These are phyloP conservation scores for Macrostomum lignano DNA, from an alignment of 1,140 invertebrate genomes.

Conservation along the genomic window DNA sequence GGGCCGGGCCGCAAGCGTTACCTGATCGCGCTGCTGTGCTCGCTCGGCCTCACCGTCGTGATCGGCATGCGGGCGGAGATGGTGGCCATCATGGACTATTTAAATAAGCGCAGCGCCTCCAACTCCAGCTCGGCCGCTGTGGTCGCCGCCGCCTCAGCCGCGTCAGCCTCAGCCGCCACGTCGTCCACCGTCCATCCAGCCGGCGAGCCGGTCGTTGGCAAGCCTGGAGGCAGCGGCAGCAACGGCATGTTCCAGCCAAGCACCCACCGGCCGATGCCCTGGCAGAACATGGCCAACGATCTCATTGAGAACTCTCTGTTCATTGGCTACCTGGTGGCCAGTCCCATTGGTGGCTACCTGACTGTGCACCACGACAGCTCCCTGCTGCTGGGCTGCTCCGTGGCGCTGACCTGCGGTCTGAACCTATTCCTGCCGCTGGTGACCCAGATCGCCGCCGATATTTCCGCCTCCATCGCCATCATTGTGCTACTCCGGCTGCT, in stretches of 20 bases:
- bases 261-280: background rate
- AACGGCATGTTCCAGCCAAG: background rate
- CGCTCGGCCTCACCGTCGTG: constrained; percentile 2
- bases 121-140: background rate
- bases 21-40: constrained; percentile 1
- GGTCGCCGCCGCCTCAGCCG: no score
- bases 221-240: no score
- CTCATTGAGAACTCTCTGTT: constrained; percentile 6
- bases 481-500: constrained; percentile 5
- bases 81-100: constrained; percentile 2
- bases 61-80: constrained; percentile 6
- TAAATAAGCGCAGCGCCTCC: constrained; percentile 5
- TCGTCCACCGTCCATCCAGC: no score
- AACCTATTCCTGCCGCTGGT: constrained; percentile 5
- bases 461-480: constrained; percentile 2
- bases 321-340: constrained; percentile 3
- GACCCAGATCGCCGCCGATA: background rate
- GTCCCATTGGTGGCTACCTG: constrained; percentile 5
- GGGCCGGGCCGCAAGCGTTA: constrained; percentile 4
- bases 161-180: no score
- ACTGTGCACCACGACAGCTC: constrained; percentile 4
- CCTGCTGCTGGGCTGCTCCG: constrained; percentile 2
- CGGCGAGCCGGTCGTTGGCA: no score
- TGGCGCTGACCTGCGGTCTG: constrained; percentile 4
- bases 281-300: constrained; percentile 3